A percentile compares a stretch with the other conserved stretches of the same genome.
Conservation (phyloP, 2,113 vertebrate species). For the Talpa occidentalis region DNA sequence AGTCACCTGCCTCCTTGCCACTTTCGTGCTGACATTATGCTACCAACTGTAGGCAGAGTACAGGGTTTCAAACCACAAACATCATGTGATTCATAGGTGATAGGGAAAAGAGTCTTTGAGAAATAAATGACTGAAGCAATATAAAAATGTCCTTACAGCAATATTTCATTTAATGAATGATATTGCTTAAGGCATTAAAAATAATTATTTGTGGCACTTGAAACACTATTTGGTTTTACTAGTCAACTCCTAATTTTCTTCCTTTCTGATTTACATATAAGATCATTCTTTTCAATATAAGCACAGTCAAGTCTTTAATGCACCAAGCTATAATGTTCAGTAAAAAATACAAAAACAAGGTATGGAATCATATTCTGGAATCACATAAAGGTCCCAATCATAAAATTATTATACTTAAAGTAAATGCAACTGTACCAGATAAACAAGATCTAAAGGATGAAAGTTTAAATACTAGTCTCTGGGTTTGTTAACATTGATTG, state of each 20-base stretch:
- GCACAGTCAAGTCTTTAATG: neutral
- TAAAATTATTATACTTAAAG: constrained; percentile 23
- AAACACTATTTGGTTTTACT: neutral
- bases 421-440: neutral
- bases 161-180: constrained; percentile 17
- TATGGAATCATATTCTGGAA: neutral
- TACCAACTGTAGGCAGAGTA: neutral
- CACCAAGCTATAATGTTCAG: neutral
- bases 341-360: neutral
- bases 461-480: neutral
- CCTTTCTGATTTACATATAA: constrained; percentile 8
- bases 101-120: neutral
- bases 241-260: neutral
- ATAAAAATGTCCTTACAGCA: constrained; percentile 2
- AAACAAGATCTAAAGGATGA: neutral
- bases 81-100: neutral
- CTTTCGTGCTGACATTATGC: neutral
- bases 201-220: neutral
- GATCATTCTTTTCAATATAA: neutral
- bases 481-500: neutral
- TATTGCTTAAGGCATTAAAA: constrained; percentile 35
- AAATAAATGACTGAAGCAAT: constrained; percentile 22
- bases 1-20: neutral
- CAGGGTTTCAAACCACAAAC: constrained; percentile 18
- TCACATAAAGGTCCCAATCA: neutral